phyloP scores from a whole-genome alignment of 2,888 invertebrate species.

The Hypena proboscidalis region DNA sequence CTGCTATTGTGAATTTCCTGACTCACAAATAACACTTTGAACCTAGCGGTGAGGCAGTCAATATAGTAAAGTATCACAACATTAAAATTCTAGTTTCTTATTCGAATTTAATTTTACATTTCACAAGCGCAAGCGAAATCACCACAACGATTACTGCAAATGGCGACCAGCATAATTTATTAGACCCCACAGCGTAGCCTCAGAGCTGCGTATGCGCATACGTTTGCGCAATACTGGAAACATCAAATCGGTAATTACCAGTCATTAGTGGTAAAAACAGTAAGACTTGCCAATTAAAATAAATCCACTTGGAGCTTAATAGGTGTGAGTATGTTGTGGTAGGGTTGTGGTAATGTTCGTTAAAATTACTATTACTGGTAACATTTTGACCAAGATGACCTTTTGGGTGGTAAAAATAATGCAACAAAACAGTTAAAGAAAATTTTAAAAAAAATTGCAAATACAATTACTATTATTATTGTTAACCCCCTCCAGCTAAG shows the following conservation, averaged over 20 bases:
- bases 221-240: conserved; percentile 14
- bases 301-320: conserved; percentile 6
- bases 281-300: conserved; percentile 9
- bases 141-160: conserved; percentile 1
- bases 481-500: too few relatives aligned
- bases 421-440: too few relatives aligned
- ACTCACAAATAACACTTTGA: too few relatives aligned
- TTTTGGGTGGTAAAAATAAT: too few relatives aligned
- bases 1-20: too few relatives aligned
- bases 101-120: too few relatives aligned
- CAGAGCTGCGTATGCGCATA: conserved; percentile 8
- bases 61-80: background rate
- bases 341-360: too few relatives aligned
- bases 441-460: too few relatives aligned
- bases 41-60: background rate
- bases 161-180: conserved; percentile 14
- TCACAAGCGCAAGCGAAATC: background rate
- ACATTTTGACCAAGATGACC: too few relatives aligned
- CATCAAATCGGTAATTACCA: conserved; percentile 17
- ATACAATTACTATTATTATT: too few relatives aligned
- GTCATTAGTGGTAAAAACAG: conserved; percentile 9
- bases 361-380: too few relatives aligned
- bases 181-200: conserved; percentile 7
- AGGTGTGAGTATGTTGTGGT: background rate
- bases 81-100: too few relatives aligned